Evolutionary conservation across 2,113 vertebrate genomes (phyloP), one percentile per base, ranked within the genome.

Genomic region (Ciconia maguari): DNA sequence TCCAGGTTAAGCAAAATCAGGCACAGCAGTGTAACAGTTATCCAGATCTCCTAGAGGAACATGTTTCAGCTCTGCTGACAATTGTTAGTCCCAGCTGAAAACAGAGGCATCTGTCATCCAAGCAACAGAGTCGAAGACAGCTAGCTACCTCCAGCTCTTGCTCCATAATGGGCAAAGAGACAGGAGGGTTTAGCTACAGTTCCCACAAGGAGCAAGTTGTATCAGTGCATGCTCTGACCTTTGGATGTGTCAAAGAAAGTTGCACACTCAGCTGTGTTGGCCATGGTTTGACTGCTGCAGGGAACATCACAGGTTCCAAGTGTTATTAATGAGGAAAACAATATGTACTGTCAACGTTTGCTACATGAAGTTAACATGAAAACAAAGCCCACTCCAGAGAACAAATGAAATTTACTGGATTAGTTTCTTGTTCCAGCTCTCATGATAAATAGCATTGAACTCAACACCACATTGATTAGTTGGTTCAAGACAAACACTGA

Each of bases 401-500:
- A 77, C 75, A 93, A 96, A 95, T 58, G 49, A 94, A 91, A 95
- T 94, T 92, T 92, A 83, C 66, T 66, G 85, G 49, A 80, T 96
- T 91, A 69, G 70, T 69, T 96, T 79, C 94, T 95, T 91, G 84
- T 83, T 94, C 79, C 62, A 95, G 58, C 30, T 80, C 85, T 93
- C 85, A 71, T 95, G 94, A 96, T 90, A 94, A 97, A 95, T 66
- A 95, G 87, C 87, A 85, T 42, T 76, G 75, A 92, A 95, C 78
- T 96, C 94, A 95, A 90, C 85, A 91, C 85, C 90, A 88, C 96
- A 92, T 83, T 91, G 90, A 97, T 97, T 76, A 96, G 78, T 21
- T 58, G 71, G 75, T 80, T 96, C 75, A 95, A 96, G 94, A 93
- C 94, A 93, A 92, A 95, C 90, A 88, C 87, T 55, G 94, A 91